These are phyloP conservation scores for Lepus timidus DNA, from an alignment of 2,113 vertebrate genomes.

Conservation along the genomic window DNA sequence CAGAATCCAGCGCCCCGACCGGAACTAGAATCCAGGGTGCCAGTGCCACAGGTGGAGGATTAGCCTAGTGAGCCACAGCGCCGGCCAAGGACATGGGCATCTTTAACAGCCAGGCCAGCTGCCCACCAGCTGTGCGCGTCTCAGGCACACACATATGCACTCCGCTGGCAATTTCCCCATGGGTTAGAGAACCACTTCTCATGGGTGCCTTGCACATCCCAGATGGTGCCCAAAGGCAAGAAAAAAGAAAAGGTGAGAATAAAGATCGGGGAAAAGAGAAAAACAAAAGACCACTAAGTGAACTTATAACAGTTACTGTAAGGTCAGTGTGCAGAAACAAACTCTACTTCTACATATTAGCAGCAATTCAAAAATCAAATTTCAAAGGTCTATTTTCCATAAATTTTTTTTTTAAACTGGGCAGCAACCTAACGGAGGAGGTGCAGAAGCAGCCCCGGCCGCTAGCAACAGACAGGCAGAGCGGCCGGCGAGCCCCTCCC, in stretches of 20 bases:
- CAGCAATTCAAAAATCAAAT: conserved; percentile 40
- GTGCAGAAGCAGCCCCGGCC: too few relatives aligned
- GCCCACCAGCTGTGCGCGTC: too few relatives aligned
- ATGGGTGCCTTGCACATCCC: neutral
- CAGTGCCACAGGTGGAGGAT: too few relatives aligned
- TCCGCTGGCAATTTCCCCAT: too few relatives aligned
- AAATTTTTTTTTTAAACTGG: neutral
- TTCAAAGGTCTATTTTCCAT: neutral
- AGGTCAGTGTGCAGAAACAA: neutral
- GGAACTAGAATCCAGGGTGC: too few relatives aligned
- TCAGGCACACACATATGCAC: too few relatives aligned
- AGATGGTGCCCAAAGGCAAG: neutral
- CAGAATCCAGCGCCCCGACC: too few relatives aligned
- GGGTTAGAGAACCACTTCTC: too few relatives aligned
- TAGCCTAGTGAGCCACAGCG: too few relatives aligned
- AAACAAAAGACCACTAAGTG: neutral
- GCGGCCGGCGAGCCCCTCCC: neutral
- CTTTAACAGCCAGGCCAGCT: too few relatives aligned
- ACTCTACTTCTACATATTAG: neutral
- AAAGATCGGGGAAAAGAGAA: neutral
- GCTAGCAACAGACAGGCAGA: too few relatives aligned
- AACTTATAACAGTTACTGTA: neutral
- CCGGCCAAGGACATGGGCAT: too few relatives aligned
- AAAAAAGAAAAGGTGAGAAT: neutral
- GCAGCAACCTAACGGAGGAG: conserved; percentile 8